Percentiles rank a stretch among this genome's conserved stretches.
Conservation (phyloP, 2,797 vertebrate genomes). For the Tenualosa thibaudeaui region DNA sequence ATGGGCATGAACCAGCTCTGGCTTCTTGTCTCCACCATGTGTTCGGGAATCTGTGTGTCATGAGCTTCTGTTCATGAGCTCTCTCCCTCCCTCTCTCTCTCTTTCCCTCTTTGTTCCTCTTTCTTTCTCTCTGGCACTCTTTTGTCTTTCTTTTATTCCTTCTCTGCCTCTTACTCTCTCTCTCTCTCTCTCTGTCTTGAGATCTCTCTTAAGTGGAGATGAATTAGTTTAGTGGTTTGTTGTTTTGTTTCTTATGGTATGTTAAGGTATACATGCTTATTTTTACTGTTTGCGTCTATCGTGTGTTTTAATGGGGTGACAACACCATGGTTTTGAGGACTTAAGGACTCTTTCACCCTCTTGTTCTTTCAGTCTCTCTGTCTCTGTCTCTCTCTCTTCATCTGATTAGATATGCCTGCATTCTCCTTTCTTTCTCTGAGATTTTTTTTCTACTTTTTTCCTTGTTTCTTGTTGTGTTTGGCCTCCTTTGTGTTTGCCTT, state of each 20-base stretch:
- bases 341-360: background rate
- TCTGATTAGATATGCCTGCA: background rate
- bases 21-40: background rate
- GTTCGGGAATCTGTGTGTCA: background rate
- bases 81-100: background rate
- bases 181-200: background rate
- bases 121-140: background rate
- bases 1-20: slow-evolving; percentile 17
- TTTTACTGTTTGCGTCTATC: no score
- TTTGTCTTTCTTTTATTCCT: background rate
- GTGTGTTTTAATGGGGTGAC: no score
- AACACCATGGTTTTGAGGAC: no score
- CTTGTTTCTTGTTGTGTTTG: background rate
- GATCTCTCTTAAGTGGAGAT: no score
- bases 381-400: background rate
- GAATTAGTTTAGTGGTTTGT: no score
- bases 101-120: background rate
- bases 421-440: background rate
- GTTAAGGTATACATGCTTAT: no score
- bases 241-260: no score
- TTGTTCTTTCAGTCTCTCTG: background rate
- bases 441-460: no score
- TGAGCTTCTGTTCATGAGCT: background rate
- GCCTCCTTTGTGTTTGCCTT: background rate
- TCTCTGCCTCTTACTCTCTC: background rate